Percentiles rank a stretch among this genome's conserved stretches.
These are phyloP conservation scores for Stegodyphus mimosarum DNA, from an alignment of 1,140 invertebrate species.

Conservation along the genomic window DNA sequence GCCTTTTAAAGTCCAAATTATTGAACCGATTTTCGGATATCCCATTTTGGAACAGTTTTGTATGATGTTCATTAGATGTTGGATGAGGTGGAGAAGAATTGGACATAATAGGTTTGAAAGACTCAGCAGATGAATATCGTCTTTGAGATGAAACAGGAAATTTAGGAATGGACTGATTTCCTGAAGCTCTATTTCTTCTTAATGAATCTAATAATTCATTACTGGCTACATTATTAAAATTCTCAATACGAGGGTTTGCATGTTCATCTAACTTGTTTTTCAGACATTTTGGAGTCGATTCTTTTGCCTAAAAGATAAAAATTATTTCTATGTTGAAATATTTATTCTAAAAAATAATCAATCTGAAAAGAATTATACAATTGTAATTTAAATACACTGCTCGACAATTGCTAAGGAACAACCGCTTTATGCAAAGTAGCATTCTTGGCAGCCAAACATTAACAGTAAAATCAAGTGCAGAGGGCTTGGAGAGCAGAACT, in stretches of 20 bases:
- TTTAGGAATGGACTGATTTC: background rate
- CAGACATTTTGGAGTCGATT: no score
- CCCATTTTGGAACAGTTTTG: background rate
- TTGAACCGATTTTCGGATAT: background rate
- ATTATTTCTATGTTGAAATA: no score
- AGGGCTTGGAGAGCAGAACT: background rate
- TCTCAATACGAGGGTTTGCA: no score
- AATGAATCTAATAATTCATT: no score
- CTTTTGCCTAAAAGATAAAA: no score
- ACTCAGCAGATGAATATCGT: slow-evolving; percentile 18
- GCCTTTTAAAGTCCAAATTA: background rate
- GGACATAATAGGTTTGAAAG: slow-evolving; percentile 6
- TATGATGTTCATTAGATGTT: background rate
- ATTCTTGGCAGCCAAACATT: background rate
- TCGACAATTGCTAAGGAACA: background rate
- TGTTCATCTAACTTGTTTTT: no score
- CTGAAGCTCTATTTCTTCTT: no score
- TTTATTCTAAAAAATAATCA: no score
- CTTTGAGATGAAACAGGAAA: slow-evolving; percentile 10
- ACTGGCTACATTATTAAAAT: no score
- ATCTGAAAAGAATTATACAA: no score
- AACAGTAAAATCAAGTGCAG: background rate
- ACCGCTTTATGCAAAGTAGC: background rate
- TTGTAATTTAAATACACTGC: background rate
- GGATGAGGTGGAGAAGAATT: background rate